Conservation (phyloP, 2,113 vertebrate species). For the Psophia crepitans region DNA sequence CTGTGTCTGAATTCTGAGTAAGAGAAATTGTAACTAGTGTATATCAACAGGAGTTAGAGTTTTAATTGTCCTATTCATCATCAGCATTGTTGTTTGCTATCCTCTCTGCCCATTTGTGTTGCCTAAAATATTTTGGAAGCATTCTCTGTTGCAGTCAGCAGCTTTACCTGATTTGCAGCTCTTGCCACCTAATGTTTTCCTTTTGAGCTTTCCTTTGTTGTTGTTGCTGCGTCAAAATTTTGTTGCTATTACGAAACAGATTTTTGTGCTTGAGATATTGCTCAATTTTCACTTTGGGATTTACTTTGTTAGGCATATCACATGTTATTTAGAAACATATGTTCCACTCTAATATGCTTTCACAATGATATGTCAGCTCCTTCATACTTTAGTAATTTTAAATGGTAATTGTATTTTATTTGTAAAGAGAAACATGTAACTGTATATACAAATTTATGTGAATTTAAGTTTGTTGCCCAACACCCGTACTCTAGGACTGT, state of each 20-base stretch:
- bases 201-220: slow-evolving; percentile 42
- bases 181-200: slow-evolving; percentile 24
- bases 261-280: slow-evolving; percentile 23
- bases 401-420: neutral
- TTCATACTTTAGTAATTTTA: neutral
- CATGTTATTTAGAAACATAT: neutral
- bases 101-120: neutral
- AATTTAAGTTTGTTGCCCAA: neutral
- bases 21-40: neutral
- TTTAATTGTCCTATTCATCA: neutral
- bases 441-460: neutral
- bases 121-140: neutral
- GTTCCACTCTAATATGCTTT: neutral
- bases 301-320: slow-evolving; percentile 4
- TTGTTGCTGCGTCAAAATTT: slow-evolving; percentile 36
- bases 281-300: slow-evolving; percentile 42
- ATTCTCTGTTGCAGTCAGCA: slow-evolving; percentile 25
- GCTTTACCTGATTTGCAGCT: slow-evolving; percentile 52
- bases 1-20: neutral
- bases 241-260: slow-evolving; percentile 21
- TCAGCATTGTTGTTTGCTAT: neutral
- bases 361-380: neutral
- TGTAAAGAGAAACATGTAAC: neutral
- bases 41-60: neutral
- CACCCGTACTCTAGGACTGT: neutral